Evolutionary conservation across 2,888 invertebrate species (phyloP).

Genomic region (Mesorhabditis spiculigera): DNA sequence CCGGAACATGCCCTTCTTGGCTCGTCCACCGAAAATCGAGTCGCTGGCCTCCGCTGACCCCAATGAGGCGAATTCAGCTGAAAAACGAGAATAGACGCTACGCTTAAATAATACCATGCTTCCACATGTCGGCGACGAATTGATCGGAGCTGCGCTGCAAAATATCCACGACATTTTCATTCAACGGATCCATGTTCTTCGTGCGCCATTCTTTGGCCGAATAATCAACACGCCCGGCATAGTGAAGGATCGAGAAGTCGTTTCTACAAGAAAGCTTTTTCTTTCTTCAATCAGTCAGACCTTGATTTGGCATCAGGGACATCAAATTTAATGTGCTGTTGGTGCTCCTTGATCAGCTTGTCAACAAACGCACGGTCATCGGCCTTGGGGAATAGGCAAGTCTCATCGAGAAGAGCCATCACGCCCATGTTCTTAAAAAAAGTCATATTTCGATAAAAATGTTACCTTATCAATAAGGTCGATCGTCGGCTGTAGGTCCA

Average conservation of each 20-base stretch:
- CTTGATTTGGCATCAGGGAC: slow-evolving; percentile 60
- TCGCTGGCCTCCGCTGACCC: slow-evolving; percentile 28
- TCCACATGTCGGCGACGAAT: slow-evolving; percentile 95
- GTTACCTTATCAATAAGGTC: slow-evolving; percentile 88
- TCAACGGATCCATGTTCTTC: slow-evolving; percentile 99
- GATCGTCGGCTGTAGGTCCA: slow-evolving; percentile 96
- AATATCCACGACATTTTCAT: slow-evolving; percentile 94
- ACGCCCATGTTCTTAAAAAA: slow-evolving; percentile 84
- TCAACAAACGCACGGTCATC: slow-evolving; percentile 97
- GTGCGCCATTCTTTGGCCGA: slow-evolving; percentile 95
- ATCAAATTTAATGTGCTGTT: slow-evolving; percentile 92
- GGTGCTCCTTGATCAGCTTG: slow-evolving; percentile 87
- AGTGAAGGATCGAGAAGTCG: slow-evolving; percentile 77
- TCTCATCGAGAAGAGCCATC: slow-evolving; percentile 94
- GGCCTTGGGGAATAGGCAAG: slow-evolving; percentile 99
- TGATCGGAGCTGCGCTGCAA: slow-evolving; percentile 89
- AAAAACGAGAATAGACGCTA: not conserved
- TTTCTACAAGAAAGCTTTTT: slow-evolving; percentile 62
- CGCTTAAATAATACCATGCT: slow-evolving; percentile 71
- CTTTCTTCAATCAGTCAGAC: too few relatives aligned
- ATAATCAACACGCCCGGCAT: slow-evolving; percentile 71
- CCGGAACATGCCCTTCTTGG: slow-evolving; percentile 83
- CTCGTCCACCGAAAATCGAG: slow-evolving; percentile 83
- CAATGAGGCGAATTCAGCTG: slow-evolving; percentile 10
- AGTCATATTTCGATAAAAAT: slow-evolving; percentile 4